phyloP scores from a whole-genome alignment of 2,113 vertebrate genomes.

The Junco hyemalis region DNA sequence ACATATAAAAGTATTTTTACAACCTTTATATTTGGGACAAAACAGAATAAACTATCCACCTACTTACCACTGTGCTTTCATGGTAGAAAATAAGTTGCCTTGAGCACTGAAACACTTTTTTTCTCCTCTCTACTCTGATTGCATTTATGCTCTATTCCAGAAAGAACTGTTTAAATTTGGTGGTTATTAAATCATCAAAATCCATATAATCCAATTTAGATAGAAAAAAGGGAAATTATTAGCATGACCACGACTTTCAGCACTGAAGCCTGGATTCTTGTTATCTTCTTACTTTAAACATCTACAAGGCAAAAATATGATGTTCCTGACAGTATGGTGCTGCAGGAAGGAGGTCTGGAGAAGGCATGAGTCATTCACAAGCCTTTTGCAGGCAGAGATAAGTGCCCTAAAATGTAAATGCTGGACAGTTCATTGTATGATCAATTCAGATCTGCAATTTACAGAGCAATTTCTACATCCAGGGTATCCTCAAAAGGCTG shows the following conservation, averaged over 20 bases:
- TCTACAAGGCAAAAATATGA: neutral
- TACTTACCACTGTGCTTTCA: neutral
- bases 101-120: neutral
- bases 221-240: conserved; percentile 23
- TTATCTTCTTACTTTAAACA: neutral
- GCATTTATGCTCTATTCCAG: neutral
- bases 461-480: neutral
- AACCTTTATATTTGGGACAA: neutral
- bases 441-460: neutral
- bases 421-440: neutral
- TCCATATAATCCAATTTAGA: conserved; percentile 43
- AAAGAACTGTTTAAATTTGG: neutral
- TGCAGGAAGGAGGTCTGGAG: neutral
- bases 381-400: neutral
- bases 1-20: neutral
- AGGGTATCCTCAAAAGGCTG: neutral
- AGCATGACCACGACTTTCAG: conserved; percentile 7
- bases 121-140: neutral
- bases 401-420: neutral
- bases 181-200: conserved; percentile 27
- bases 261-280: neutral
- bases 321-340: neutral
- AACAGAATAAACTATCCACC: neutral
- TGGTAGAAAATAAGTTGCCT: neutral
- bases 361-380: neutral